These are phyloP conservation scores for Xenopus borealis DNA, from an alignment of 2,113 vertebrate genomes.

Conservation along the genomic window DNA sequence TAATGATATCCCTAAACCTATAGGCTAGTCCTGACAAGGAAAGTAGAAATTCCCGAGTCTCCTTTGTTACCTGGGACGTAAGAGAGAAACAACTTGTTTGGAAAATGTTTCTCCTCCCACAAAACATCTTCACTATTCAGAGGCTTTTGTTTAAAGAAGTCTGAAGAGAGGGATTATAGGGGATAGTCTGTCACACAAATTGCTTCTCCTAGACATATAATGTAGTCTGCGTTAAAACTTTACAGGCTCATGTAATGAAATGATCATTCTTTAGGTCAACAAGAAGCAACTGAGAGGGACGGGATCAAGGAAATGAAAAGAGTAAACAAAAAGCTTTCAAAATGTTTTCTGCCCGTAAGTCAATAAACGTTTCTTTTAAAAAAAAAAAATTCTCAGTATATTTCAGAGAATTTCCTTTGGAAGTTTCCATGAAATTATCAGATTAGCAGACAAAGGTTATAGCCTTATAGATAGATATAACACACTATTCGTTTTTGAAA, in stretches of 20 bases:
- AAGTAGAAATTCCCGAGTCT: constrained; percentile 65
- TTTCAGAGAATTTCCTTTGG: no score
- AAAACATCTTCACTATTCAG: constrained; percentile 74
- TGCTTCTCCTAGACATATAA: constrained; percentile 68
- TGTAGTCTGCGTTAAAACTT: constrained; percentile 63
- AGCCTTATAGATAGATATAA: no score
- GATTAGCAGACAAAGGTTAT: no score
- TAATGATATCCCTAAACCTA: constrained; percentile 68
- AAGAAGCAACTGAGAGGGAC: constrained; percentile 17
- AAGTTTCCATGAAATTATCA: no score
- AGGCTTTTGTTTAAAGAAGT: constrained; percentile 69
- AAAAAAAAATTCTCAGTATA: no score
- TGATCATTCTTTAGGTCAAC: constrained; percentile 65
- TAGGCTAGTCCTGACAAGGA: constrained; percentile 61
- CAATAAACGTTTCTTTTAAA: no score
- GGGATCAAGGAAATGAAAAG: no score
- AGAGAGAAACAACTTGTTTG: constrained; percentile 69
- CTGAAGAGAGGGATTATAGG: constrained; percentile 75
- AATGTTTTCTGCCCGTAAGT: neutral
- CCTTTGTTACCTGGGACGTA: constrained; percentile 77
- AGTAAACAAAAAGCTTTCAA: neutral
- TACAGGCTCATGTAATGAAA: constrained; percentile 70
- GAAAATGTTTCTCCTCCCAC: constrained; percentile 78
- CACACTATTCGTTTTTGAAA: no score
- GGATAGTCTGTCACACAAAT: constrained; percentile 71